phyloP scores from a whole-genome alignment of 37 sponge, comb jelly and placozoan species.

The Agelas oroides region DNA sequence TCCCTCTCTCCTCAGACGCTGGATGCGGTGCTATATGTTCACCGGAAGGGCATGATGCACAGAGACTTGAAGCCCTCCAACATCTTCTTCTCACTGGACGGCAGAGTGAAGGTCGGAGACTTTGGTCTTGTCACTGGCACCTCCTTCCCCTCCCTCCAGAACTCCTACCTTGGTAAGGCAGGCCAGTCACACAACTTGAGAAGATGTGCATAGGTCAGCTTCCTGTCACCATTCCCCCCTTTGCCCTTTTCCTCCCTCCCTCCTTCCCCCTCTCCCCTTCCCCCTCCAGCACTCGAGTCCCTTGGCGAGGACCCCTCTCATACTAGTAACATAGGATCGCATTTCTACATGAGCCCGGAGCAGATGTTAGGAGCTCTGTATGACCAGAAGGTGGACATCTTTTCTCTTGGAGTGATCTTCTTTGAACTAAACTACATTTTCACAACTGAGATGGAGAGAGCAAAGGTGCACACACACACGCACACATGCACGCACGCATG shows the following conservation, averaged over 20 bases:
- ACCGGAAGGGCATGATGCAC: constrained; percentile 87
- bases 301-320: constrained; percentile 15
- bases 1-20: constrained; percentile 53
- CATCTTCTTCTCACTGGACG: constrained; percentile 89
- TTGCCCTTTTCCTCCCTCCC: background rate
- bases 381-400: constrained; percentile 84
- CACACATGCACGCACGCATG: background rate
- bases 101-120: constrained; percentile 90
- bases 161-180: constrained; percentile 21
- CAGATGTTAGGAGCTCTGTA: constrained; percentile 56
- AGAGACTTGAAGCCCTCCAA: constrained; percentile 95
- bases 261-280: too few relatives aligned
- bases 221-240: too few relatives aligned
- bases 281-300: constrained; percentile 5
- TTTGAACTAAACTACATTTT: constrained; percentile 86
- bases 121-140: constrained; percentile 91
- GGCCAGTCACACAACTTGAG: too few relatives aligned
- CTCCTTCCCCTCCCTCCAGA: constrained; percentile 19
- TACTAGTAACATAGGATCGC: constrained; percentile 81
- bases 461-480: constrained; percentile 15
- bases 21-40: constrained; percentile 90
- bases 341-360: constrained; percentile 91
- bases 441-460: constrained; percentile 47
- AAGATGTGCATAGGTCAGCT: too few relatives aligned
- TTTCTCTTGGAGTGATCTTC: constrained; percentile 84